Percentiles rank a stretch among this genome's conserved stretches.
Evolutionary conservation across 2,888 invertebrate genomes (phyloP).

Genomic region (Drosophila koepferae): DNA sequence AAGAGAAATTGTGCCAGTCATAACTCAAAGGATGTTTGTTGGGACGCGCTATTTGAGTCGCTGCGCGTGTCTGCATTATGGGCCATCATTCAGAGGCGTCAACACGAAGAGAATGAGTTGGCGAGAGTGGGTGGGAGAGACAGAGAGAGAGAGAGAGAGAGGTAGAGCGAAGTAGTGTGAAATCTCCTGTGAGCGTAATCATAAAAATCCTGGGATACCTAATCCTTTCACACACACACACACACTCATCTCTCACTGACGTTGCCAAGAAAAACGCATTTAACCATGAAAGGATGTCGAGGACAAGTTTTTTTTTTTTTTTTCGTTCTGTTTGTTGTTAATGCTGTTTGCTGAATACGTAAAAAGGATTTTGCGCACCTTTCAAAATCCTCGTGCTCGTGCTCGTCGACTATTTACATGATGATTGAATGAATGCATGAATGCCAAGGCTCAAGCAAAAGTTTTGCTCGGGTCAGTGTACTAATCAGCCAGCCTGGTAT

Average conservation of each 20-base stretch:
- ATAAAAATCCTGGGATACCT: constrained; percentile 59
- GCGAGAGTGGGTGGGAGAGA: not conserved
- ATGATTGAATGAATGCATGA: constrained; percentile 67
- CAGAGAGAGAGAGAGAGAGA: too few relatives aligned
- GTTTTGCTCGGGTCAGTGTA: constrained; percentile 54
- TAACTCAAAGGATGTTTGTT: constrained; percentile 64
- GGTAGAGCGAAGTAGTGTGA: not conserved
- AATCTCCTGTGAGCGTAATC: constrained; percentile 44
- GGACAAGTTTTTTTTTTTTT: constrained; percentile 9
- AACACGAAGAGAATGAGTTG: constrained; percentile 12
- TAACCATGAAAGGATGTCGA: constrained; percentile 70
- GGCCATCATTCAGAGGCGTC: constrained; percentile 66
- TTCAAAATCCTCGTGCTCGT: constrained; percentile 53
- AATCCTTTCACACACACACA: constrained; percentile 66
- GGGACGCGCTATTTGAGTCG: constrained; percentile 43
- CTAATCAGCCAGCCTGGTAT: constrained; percentile 63
- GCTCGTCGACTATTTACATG: constrained; percentile 55
- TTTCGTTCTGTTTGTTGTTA: not conserved
- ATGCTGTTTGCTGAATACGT: constrained; percentile 54
- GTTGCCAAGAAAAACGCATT: constrained; percentile 66
- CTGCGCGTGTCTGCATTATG: constrained; percentile 62
- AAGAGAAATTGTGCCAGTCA: constrained; percentile 72
- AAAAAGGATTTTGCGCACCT: constrained; percentile 78
- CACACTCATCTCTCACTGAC: constrained; percentile 19
- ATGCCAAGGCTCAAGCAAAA: constrained; percentile 40